Percentiles rank a stretch among this genome's conserved stretches.
Conservation (phyloP, 2,113 vertebrate genomes). For the Glareola pratincola region DNA sequence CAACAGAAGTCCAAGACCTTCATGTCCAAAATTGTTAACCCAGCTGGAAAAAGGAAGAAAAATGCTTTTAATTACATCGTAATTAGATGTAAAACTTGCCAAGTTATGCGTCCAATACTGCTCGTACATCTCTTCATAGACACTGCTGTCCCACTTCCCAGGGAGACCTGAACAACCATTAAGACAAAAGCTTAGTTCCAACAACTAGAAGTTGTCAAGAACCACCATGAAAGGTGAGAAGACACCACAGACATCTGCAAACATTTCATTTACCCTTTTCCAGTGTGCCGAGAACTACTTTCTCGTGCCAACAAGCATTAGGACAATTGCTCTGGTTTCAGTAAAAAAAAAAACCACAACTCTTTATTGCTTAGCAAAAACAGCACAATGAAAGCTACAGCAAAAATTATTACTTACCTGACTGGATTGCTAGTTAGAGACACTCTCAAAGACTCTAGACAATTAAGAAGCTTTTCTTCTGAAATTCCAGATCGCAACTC, state of each 20-base stretch:
- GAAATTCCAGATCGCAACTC: constrained; percentile 92
- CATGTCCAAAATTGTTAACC: constrained; percentile 99
- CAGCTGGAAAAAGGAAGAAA: constrained; percentile 77
- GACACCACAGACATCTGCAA: background rate
- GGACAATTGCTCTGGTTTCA: background rate
- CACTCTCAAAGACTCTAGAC: constrained; percentile 93
- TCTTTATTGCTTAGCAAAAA: background rate
- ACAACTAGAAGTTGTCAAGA: background rate
- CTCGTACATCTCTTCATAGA: background rate
- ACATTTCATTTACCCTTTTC: background rate
- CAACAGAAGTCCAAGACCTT: constrained; percentile 92
- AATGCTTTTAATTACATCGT: background rate
- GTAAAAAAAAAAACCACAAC: background rate
- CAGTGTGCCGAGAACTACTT: background rate
- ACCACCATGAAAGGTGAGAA: background rate
- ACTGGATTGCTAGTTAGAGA: constrained; percentile 99
- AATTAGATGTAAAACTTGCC: background rate
- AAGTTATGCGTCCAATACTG: background rate
- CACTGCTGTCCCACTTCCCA: background rate
- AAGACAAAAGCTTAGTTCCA: background rate
- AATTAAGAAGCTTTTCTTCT: constrained; percentile 95
- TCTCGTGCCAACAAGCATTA: background rate
- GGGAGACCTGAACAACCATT: background rate
- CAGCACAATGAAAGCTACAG: background rate
- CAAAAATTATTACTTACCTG: constrained; percentile 79